Conservation (phyloP, 2,888 invertebrate genomes). For the Nymphalis c-album region DNA sequence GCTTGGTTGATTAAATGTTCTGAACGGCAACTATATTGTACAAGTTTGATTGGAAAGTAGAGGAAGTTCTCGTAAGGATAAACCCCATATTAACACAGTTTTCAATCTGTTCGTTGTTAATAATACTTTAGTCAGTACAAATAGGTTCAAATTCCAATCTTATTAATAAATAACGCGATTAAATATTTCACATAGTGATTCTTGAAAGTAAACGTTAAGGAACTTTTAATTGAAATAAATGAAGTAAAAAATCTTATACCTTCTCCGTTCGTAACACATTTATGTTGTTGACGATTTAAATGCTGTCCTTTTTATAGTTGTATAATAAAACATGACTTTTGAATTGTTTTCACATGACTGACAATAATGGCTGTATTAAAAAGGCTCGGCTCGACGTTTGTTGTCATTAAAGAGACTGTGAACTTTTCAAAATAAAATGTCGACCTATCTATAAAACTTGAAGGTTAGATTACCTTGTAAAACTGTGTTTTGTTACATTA, state of each 20-base stretch:
- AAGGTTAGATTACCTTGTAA: slow-evolving; percentile 34
- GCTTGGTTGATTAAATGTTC: slow-evolving; percentile 59
- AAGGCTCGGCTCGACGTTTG: slow-evolving; percentile 30
- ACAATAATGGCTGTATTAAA: slow-evolving; percentile 33
- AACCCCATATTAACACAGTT: slow-evolving; percentile 54
- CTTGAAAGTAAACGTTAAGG: not conserved
- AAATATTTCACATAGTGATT: too few species aligned
- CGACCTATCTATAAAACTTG: slow-evolving; percentile 34
- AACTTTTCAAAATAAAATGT: slow-evolving; percentile 38
- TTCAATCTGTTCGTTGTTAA: slow-evolving; percentile 44
- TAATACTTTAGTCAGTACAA: slow-evolving; percentile 42
- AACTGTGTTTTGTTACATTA: slow-evolving; percentile 17
- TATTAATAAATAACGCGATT: not conserved
- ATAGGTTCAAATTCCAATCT: slow-evolving; percentile 6
- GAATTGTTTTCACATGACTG: slow-evolving; percentile 33
- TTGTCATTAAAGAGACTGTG: slow-evolving; percentile 37
- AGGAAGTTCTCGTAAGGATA: slow-evolving; percentile 39
- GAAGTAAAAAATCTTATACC: not conserved
- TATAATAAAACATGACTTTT: slow-evolving; percentile 25
- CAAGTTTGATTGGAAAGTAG: slow-evolving; percentile 68
- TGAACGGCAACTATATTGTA: slow-evolving; percentile 59
- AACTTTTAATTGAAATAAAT: slow-evolving; percentile 7
- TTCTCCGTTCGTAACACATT: not conserved
- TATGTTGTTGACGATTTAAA: slow-evolving; percentile 39
- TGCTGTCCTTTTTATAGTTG: slow-evolving; percentile 27